Evolutionary conservation across 2,888 invertebrate species (phyloP).

Genomic region (Diploptera punctata): DNA sequence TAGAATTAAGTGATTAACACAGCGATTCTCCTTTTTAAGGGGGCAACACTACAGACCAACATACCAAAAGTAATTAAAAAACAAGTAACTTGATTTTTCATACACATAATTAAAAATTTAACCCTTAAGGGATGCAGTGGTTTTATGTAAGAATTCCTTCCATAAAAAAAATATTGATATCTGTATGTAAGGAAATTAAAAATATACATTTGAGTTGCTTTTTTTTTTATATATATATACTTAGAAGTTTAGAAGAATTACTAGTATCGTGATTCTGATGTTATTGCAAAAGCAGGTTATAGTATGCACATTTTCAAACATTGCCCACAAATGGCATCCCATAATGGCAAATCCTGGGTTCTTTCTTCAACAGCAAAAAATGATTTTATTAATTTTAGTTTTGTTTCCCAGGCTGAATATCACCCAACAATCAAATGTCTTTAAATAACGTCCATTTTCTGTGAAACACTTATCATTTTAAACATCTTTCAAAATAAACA

Average conservation of each 20-base stretch:
- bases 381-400: too few relatives aligned
- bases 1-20: constrained; percentile 1
- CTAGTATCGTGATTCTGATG: constrained; percentile 19
- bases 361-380: constrained; percentile 9
- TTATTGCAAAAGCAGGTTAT: constrained; percentile 32
- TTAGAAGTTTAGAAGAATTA: neutral
- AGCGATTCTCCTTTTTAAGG: neutral
- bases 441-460: neutral
- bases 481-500: constrained; percentile 94
- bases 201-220: constrained; percentile 14
- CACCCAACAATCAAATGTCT: constrained; percentile 1
- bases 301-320: constrained; percentile 28
- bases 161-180: neutral
- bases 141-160: neutral
- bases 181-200: constrained; percentile 16
- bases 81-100: neutral
- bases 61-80: constrained; percentile 10
- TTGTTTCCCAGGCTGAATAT: constrained; percentile 3
- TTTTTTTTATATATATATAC: too few relatives aligned
- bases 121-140: neutral
- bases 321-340: constrained; percentile 16
- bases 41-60: constrained; percentile 7
- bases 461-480: constrained; percentile 72
- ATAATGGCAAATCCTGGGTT: neutral
- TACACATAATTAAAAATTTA: neutral